Conservation (phyloP, 1,140 invertebrate genomes). For the Calliphora vicina region DNA sequence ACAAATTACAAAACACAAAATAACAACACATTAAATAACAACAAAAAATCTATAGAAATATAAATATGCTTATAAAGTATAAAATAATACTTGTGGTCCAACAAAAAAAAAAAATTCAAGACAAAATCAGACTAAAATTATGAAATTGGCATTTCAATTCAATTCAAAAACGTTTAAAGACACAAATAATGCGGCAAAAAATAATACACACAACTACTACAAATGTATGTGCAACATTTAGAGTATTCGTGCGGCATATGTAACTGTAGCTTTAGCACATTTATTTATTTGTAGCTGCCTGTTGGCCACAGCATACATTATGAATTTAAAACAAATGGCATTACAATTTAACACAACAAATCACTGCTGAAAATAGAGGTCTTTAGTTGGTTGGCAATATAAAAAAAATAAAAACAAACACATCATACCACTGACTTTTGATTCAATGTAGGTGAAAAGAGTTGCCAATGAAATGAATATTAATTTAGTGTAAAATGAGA, state of each 20-base stretch:
- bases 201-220: not conserved
- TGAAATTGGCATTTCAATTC: not conserved
- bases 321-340: not conserved
- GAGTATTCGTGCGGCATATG: not conserved
- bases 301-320: not conserved
- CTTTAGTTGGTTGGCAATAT: not conserved
- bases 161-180: not conserved
- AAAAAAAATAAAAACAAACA: not conserved
- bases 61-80: not conserved
- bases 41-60: not conserved
- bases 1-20: not conserved
- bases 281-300: not conserved
- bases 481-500: too few species aligned
- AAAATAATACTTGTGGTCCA: not conserved
- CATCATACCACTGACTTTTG: not conserved
- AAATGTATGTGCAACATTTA: not conserved
- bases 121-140: not conserved
- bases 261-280: not conserved
- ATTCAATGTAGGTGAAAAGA: not conserved
- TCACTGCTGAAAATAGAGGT: not conserved
- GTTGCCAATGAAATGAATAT: not conserved
- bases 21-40: not conserved
- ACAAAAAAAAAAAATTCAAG: not conserved
- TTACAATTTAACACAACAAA: conserved; percentile 1
- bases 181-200: not conserved